Evolutionary conservation across 2,113 vertebrate genomes (phyloP), one percentile per base, ranked within the genome.

Genomic region (Periophthalmus modestus): DNA sequence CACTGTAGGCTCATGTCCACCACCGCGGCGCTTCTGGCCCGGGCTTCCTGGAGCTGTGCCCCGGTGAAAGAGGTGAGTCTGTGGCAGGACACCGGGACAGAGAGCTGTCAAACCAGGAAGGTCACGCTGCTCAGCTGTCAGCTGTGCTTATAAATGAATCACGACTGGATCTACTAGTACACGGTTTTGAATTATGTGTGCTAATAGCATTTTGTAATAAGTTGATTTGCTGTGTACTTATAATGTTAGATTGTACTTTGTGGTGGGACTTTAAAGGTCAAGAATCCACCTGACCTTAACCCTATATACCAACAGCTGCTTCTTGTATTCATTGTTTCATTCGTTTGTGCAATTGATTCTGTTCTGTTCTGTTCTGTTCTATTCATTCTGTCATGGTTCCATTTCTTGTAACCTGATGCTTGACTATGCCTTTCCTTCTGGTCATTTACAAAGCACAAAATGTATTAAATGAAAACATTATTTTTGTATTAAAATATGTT

Each of bases 71-170:
- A 84, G 88, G 90, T 91, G 75, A 90, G 88, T 78, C 15, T 47
- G 18, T 13, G 28, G 34, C 14, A 12, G 34, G 39, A 13, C 63
- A 10, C 39, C 68, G 24, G 75, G 58, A 66, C 33, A n/a, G 69
- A 62, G 54, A 66, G 68, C 57, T 79, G 82, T 73, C 74, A 81
- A 19, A 75, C 19, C 50, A 1, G 84, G 88, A 93, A 93, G 92
- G 92, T 93, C 92, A 93, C n/a, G 10, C 55, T n/a, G 16, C 12
- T 7, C 19, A 48, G 36, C 59, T 39, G 61, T 33, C 50, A 61
- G 21, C 48, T 0, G 3, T 1, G 19, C 1, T 1, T 5, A 34
- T 58, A 2, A 7, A 16, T 23, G 21, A 0, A 5, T 14, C 7
- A 54, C 1, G 0, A 3, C 15, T n/a, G 11, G 14, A 36, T 65